Evolutionary conservation across 2,888 invertebrate species (phyloP).

Genomic region (Thecophora atra): DNA sequence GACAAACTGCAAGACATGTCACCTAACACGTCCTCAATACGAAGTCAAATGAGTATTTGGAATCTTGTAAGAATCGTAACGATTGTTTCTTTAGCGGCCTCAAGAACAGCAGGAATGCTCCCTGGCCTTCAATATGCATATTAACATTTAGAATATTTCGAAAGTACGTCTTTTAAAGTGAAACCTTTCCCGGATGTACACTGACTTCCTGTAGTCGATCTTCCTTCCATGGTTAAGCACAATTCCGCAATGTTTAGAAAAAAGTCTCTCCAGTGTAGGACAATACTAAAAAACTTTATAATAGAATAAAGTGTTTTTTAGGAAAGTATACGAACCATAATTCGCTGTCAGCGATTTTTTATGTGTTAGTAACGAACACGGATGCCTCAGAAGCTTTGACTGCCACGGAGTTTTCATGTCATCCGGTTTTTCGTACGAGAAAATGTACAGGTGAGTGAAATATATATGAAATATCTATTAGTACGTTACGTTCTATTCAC

Average conservation of each 20-base stretch:
- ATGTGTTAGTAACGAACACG: constrained; percentile 52
- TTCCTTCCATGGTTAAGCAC: too few species aligned
- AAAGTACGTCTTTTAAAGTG: too few species aligned
- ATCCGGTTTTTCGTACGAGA: constrained; percentile 59
- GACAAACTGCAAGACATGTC: too few species aligned
- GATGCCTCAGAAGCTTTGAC: constrained; percentile 42
- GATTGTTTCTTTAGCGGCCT: too few species aligned
- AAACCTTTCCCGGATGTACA: too few species aligned
- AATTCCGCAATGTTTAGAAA: too few species aligned
- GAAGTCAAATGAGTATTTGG: background rate
- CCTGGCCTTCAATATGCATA: too few species aligned
- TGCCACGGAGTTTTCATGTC: constrained; percentile 51
- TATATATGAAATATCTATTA: background rate
- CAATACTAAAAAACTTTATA: background rate
- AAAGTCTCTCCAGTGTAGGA: background rate
- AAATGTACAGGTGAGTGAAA: constrained; percentile 58
- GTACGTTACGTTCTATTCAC: background rate
- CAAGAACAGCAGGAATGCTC: too few species aligned
- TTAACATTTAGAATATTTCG: too few species aligned
- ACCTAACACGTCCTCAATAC: background rate
- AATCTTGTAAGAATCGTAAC: too few species aligned
- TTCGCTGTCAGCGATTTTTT: constrained; percentile 57
- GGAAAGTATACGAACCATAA: constrained; percentile 60
- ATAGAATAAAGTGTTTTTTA: constrained; percentile 42
- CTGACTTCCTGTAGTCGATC: too few species aligned